Base-by-base conservation (phyloP, 1,140 invertebrate species). In the Phenacoccus solenopsis region DNA sequence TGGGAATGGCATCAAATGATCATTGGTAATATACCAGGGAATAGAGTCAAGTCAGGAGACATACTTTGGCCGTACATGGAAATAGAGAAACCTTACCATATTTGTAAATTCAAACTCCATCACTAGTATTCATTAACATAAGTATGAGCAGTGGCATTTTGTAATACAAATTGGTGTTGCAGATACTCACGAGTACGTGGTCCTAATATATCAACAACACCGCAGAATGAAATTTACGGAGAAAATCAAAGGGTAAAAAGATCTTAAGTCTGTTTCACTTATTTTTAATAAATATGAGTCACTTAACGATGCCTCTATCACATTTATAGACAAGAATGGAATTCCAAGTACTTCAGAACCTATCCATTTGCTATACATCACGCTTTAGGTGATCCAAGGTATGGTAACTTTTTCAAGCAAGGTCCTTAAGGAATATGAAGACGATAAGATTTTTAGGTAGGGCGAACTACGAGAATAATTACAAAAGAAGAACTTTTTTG, bases 1-100 rank as follows among this genome's bases (percentile, higher is more conserved):
- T 68, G n/a, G 13, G 59, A 64, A 64, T 64, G 22, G 22, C 59
- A 64, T 64, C 59, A 64, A 24, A 22, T n/a, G 59, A 24, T 64
- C 22, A 22, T 64, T 1, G 59, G 59, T 10, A 64, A 64, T 28
- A 64, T 64, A 64, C 59, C 59, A 4, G 59, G 59, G 1, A 25
- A 24, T 12, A 28, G 16, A 12, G 24, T 20, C 3, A 64, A n/a
- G 13, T 7, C 22, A 4, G 59, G 59, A 3, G 59, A 64, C 13
- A 20, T 10, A n/a, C 4, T 64, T 12, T 25, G 22, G 59, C 22
- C 59, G 13, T 64, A 25, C 21, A 22, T 9, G 1, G 59, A 28
- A 25, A 10, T 28, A n/a, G 21, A 12, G 2, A 12, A 16, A 25
- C 59, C 59, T 1, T 12, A 22, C 13, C 27, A 5, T 9, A 64